phyloP scores from a whole-genome alignment of 2,113 vertebrate species.

The Protomyctophum bolini region DNA sequence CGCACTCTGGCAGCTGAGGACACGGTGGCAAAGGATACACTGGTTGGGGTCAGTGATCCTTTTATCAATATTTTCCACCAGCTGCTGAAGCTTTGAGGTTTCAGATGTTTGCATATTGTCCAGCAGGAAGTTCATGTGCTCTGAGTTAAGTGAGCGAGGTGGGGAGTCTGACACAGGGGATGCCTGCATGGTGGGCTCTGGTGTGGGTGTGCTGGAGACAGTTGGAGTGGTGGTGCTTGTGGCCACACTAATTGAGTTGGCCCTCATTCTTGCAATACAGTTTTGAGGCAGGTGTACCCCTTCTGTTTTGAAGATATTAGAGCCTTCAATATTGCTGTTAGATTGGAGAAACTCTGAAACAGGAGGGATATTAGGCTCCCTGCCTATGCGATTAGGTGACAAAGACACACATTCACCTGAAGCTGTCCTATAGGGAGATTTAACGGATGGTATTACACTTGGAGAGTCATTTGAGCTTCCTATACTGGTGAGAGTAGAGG shows the following conservation, averaged over 20 bases:
- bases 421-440: constrained; percentile 86
- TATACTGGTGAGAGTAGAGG: constrained; percentile 79
- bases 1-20: constrained; percentile 97
- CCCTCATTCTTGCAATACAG: constrained; percentile 61
- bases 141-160: constrained; percentile 75
- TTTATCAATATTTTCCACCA: constrained; percentile 98
- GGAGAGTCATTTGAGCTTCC: constrained; percentile 85
- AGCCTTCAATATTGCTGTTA: constrained; percentile 53
- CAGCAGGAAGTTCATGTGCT: constrained; percentile 85
- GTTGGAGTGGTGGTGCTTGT: constrained; percentile 36
- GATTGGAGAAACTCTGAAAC: constrained; percentile 80
- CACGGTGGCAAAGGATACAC: constrained; percentile 92
- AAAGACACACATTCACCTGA: constrained; percentile 88
- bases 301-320: constrained; percentile 80
- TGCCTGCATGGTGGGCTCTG: constrained; percentile 70
- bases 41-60: constrained; percentile 95
- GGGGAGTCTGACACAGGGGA: constrained; percentile 80
- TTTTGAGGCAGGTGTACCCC: constrained; percentile 77
- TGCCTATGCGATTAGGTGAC: constrained; percentile 83
- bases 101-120: constrained; percentile 97
- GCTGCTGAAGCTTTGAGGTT: constrained; percentile 96
- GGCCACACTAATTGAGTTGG: constrained; percentile 49
- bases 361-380: constrained; percentile 71
- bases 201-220: constrained; percentile 37
- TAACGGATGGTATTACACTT: constrained; percentile 85